Percentiles rank a stretch among this genome's conserved stretches.
These are phyloP conservation scores for Limnothrissa miodon DNA, from an alignment of 2,113 vertebrate genomes.

Conservation along the genomic window DNA sequence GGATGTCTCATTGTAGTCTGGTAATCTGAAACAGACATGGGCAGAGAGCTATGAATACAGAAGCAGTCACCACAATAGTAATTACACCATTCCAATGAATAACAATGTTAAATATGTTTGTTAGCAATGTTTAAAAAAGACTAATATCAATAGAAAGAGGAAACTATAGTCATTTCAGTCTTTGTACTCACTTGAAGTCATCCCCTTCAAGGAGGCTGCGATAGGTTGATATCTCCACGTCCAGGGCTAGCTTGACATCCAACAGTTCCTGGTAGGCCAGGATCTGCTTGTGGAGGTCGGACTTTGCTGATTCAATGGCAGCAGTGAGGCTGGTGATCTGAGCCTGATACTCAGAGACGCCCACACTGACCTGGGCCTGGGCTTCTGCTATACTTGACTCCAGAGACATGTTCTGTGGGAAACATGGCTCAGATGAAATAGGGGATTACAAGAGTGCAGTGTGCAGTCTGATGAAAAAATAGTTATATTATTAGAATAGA, in stretches of 20 bases:
- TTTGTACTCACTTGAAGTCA: constrained; percentile 58
- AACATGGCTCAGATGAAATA: not conserved
- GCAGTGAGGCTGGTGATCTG: constrained; percentile 56
- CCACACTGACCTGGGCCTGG: constrained; percentile 56
- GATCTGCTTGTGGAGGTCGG: constrained; percentile 63
- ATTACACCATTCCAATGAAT: not conserved
- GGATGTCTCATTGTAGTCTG: constrained; percentile 47
- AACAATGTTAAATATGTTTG: not conserved
- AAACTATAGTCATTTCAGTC: not conserved
- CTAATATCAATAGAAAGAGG: not conserved
- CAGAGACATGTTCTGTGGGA: constrained; percentile 51
- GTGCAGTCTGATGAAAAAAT: not conserved
- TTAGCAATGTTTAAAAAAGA: too few relatives aligned
- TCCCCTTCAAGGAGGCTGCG: constrained; percentile 62
- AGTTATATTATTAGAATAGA: too few relatives aligned
- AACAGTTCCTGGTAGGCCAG: constrained; percentile 63
- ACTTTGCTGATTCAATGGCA: constrained; percentile 60
- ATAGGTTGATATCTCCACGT: constrained; percentile 66
- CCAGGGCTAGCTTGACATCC: constrained; percentile 62
- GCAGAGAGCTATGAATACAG: not conserved
- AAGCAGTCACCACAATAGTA: not conserved
- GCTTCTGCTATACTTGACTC: constrained; percentile 60
- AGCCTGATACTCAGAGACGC: constrained; percentile 58
- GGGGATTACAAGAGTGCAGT: not conserved
- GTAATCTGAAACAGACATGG: constrained; percentile 41